Evolutionary conservation across 2,113 vertebrate genomes (phyloP).

Genomic region (Dicrurus megarhynchus): DNA sequence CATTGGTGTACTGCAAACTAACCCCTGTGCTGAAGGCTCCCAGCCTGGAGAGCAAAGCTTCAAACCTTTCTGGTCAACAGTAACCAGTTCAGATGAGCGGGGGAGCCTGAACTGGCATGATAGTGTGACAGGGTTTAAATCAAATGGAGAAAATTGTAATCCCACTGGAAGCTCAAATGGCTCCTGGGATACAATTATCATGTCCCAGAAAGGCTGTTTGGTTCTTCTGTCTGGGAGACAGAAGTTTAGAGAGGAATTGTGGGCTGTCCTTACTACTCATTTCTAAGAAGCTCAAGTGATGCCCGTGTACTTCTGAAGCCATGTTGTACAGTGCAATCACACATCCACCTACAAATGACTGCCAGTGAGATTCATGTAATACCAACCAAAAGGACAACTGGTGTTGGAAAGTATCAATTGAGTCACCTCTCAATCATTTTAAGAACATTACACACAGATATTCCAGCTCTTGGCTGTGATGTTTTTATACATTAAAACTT

Average conservation of each 20-base stretch:
- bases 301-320: neutral
- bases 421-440: neutral
- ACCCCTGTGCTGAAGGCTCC: neutral
- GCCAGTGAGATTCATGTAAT: neutral
- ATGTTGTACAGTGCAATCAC: neutral
- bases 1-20: neutral
- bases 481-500: neutral
- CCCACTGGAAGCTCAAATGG: neutral
- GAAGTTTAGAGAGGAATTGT: neutral
- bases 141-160: rapidly evolving
- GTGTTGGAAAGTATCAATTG: neutral
- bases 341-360: neutral
- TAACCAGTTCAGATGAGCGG: neutral
- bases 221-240: neutral
- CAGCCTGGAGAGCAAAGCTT: neutral
- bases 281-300: neutral
- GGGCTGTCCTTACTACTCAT: neutral
- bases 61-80: neutral
- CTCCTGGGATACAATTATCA: neutral
- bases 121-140: neutral
- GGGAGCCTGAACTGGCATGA: neutral
- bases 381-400: neutral
- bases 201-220: neutral
- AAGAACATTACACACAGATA: neutral
- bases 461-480: neutral